These are phyloP conservation scores for Xanthostigma xanthostigma DNA, from an alignment of 2,888 invertebrate species.

Conservation along the genomic window DNA sequence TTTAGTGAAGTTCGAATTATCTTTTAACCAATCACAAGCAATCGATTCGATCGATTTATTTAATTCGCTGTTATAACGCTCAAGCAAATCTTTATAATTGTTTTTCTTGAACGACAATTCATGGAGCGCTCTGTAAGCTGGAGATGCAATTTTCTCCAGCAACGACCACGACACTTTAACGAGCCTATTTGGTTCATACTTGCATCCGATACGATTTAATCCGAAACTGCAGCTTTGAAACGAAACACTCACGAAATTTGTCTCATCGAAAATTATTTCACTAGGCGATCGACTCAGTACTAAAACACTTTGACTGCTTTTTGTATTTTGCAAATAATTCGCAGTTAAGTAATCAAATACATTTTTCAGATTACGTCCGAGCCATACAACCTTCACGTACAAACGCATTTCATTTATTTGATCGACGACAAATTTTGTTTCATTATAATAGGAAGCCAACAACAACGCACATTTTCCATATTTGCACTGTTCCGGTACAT, in stretches of 20 bases:
- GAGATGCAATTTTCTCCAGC: slow-evolving; percentile 34
- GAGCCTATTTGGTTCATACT: slow-evolving; percentile 51
- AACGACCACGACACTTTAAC: slow-evolving; percentile 49
- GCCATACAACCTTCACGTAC: slow-evolving; percentile 51
- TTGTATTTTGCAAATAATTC: slow-evolving; percentile 17
- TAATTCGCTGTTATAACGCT: slow-evolving; percentile 20
- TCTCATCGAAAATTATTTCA: slow-evolving; percentile 35
- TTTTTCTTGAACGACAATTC: slow-evolving; percentile 33
- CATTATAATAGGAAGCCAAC: slow-evolving; percentile 32
- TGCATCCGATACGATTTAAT: slow-evolving; percentile 31
- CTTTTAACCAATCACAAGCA: slow-evolving; percentile 53
- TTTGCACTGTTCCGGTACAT: slow-evolving; percentile 39
- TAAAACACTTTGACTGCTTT: slow-evolving; percentile 31
- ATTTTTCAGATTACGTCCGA: slow-evolving; percentile 40
- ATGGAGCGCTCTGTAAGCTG: slow-evolving; percentile 34
- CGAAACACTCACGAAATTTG: slow-evolving; percentile 34
- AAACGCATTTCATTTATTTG: slow-evolving; percentile 45
- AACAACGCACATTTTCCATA: slow-evolving; percentile 29
- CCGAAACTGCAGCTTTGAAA: slow-evolving; percentile 46
- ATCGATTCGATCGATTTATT: slow-evolving; percentile 25
- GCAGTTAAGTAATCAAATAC: slow-evolving; percentile 26
- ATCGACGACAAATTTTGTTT: slow-evolving; percentile 37
- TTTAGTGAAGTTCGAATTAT: slow-evolving; percentile 30
- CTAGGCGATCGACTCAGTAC: slow-evolving; percentile 56
- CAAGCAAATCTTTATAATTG: slow-evolving; percentile 36